Evolutionary conservation across 1,140 invertebrate species (phyloP), one percentile per base, ranked within the genome.

Genomic region (Euschistus heros): DNA sequence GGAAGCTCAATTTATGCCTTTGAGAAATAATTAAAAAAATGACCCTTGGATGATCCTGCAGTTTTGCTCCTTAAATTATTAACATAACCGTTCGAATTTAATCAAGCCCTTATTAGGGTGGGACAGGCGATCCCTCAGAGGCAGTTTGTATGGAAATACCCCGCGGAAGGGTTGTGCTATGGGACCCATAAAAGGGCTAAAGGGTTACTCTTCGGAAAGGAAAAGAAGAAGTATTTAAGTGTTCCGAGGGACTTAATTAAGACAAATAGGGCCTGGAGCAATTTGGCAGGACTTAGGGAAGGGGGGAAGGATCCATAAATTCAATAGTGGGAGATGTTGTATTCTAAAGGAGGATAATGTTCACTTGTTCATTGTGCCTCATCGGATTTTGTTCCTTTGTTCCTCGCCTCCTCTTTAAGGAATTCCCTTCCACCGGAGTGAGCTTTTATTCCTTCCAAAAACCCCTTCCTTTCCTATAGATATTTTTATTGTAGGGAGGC

Each of bases 361-460:
- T 65, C 64, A 65, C 64, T 64, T 64, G 63, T 64, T 65, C 64
- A 65, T 65, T 65, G 64, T 59, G 64, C 64, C 37, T 47, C 64
- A 65, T 65, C 50, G 54, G 50, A 59, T 65, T 20, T 20, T 14
- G 26, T 26, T 15, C 37, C 55, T 57, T 65, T 59, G 47, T 65
- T 57, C 54, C 24, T 6, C 54, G 20, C 24, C 18, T 15, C 24
- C 2, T 22, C 14, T 46, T 44, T 33, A 27, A 64, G 62, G 62
- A 64, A 64, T 64, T 64, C 62, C 50, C 46, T 64, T 64, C 62
- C 62, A 20, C 54, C 54, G 33, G 33, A 2, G 6, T 37, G 33
- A 37, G 33, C 33, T 37, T 37, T 37, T 37, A 37, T 37, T 37
- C 33, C 33, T 37, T 37, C 33, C 6, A 37, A 57, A 50, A 44